Evolutionary conservation across 2,888 invertebrate genomes (phyloP), one percentile per base, ranked within the genome.

Genomic region (Drosophila greeni): DNA sequence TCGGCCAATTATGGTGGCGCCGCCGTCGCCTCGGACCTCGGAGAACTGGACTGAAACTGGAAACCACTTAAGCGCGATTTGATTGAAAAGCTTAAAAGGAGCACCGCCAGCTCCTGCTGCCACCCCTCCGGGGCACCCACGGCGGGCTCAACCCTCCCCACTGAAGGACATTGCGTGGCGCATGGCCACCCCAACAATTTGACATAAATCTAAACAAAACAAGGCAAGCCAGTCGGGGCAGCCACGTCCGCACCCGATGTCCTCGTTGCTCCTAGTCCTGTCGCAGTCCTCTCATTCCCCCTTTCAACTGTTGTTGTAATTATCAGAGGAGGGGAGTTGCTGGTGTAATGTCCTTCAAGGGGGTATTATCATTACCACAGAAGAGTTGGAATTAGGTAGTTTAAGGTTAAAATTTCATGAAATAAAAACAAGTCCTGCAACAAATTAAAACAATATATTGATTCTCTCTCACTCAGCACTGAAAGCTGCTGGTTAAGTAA

Each of bases 161-260:
- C 42, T 20, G 48, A 24, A 24, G n/a, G 49, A 40, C 26, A 49
- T 24, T 31, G 61, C 65, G 51, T 52, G 26, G 61, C 45, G 34
- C 58, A 57, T 51, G 57, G 61, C 39, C 20, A 14, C 52, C 55
- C 67, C 69, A 77, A 69, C 83, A 82, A 81, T 81, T 81, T 84
- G 83, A 83, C 82, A 81, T 81, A 85, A 81, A 81, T 81, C 85
- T 75, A 78, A 85, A 81, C 72, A 78, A 78, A 81, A 81, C 85
- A 85, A 81, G 74, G 52, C 66, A 51, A 58, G 72, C 42, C 39
- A 42, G 52, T 40, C 71, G 51, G 51, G 23, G 54, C 36, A 49
- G 49, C 29, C 8, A 29, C 36, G 42, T 45, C 62, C 43, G 59
- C 33, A 72, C 58, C 55, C 52, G 60, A 24, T 65, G 51, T 59